These are phyloP conservation scores for Myrmecobius fasciatus DNA, from an alignment of 2,113 vertebrate genomes.

Conservation along the genomic window DNA sequence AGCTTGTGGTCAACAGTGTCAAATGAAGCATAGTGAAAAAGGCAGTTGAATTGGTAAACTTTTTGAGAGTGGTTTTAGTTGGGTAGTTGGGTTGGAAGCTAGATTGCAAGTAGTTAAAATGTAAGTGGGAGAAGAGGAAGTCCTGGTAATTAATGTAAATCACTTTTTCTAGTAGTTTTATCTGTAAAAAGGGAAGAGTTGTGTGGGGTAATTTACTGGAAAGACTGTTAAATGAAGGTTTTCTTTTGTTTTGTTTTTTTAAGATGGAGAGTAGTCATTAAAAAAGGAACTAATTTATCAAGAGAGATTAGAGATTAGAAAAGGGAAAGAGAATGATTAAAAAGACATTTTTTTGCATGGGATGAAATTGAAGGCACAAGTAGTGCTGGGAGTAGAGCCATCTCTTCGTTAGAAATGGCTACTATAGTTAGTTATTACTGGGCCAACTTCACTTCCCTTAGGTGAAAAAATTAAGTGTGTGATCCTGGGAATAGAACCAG, in stretches of 20 bases:
- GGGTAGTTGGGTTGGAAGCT: neutral
- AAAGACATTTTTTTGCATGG: neutral
- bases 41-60: neutral
- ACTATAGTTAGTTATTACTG: neutral
- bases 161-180: neutral
- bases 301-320: neutral
- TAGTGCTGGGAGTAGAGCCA: neutral
- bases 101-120: neutral
- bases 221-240: neutral
- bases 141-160: neutral
- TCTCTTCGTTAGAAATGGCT: neutral
- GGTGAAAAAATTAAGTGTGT: neutral
- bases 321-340: neutral
- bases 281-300: neutral
- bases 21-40: neutral
- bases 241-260: neutral
- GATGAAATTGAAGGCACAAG: neutral
- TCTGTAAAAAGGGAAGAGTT: neutral
- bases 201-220: neutral
- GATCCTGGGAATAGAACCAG: neutral
- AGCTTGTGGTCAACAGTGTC: neutral
- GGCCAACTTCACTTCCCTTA: neutral
- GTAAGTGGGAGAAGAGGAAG: neutral
- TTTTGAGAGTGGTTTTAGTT: neutral
- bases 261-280: neutral